Evolutionary conservation across 1,140 invertebrate genomes (phyloP), one percentile per base, ranked within the genome.

Genomic region (Listronotus oregonensis): DNA sequence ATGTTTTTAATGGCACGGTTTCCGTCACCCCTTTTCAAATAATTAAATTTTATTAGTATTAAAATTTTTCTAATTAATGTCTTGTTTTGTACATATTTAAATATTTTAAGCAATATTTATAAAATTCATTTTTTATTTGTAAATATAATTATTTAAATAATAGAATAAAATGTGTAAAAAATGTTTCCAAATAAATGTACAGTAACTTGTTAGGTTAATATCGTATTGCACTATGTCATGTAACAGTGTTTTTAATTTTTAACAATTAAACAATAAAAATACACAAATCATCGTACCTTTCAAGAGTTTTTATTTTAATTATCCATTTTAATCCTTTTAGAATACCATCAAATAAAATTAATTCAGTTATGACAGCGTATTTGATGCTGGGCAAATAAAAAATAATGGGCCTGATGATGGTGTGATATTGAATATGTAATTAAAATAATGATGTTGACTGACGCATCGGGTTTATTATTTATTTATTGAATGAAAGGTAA

Each of bases 171-270:
- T 10, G 11, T 9, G 8, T 9, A 10, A 37, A 37, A 37, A 37
- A 37, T 37, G 34, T 10, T 54, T 27, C 14, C 14, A 54, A 32
- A 44, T n/a, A 37, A 62, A 34, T 63, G 59, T 67, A 63, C 60
- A 67, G 60, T 56, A 66, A 43, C 21, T 66, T 42, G 42, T 56
- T 64, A 57, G 52, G 47, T 43, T 63, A 63, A 55, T 49, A 37
- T 46, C 6, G 18, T 58, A 65, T 18, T 66, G 68, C 70, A 72
- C 68, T 52, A 67, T 70, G 68, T 70, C 60, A 47, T 64, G 68
- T 72, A 70, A 72, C 60, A 68, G 71, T 71, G 70, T 72, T 72
- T 72, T 66, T 68, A 56, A 56, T 56, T 56, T 56, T 21, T 9
- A 43, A 43, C 54, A 56, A 56, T 49, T 49, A 49, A 49, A 21